phyloP scores from a whole-genome alignment of 2,797 vertebrate species.

The Xenops minutus region DNA sequence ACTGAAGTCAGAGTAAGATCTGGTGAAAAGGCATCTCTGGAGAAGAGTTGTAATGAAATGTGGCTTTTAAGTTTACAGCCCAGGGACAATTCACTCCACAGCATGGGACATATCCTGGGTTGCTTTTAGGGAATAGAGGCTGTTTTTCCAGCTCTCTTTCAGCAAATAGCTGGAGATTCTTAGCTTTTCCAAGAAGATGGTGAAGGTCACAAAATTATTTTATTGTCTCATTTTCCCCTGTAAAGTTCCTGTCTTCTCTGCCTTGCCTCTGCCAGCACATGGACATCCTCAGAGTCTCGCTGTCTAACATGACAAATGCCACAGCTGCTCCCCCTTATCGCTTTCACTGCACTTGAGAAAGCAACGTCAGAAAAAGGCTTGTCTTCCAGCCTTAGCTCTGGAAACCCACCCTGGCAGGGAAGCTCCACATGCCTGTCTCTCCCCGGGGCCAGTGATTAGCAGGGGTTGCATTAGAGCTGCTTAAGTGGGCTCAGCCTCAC shows the following conservation, averaged over 20 bases:
- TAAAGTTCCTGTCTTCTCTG: background rate
- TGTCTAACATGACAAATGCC: background rate
- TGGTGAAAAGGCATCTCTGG: background rate
- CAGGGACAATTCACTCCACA: background rate
- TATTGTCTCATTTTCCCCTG: background rate
- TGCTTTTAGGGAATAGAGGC: background rate
- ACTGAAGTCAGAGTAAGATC: background rate
- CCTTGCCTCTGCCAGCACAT: background rate
- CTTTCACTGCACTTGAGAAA: fast-evolving
- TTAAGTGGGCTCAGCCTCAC: background rate
- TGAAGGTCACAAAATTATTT: background rate
- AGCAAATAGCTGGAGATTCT: background rate
- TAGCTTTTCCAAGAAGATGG: background rate
- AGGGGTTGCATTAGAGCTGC: constrained; percentile 18
- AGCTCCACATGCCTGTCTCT: background rate
- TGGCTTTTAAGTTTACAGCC: background rate
- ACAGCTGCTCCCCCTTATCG: background rate
- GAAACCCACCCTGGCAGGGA: background rate
- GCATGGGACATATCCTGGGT: background rate
- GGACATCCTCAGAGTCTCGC: background rate
- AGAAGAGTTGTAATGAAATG: background rate
- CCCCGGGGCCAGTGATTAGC: background rate
- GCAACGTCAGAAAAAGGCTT: background rate
- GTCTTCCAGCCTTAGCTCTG: background rate
- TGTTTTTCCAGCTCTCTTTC: background rate